Evolutionary conservation across 1,140 invertebrate species (phyloP).

Genomic region (Brachionus calyciflorus): DNA sequence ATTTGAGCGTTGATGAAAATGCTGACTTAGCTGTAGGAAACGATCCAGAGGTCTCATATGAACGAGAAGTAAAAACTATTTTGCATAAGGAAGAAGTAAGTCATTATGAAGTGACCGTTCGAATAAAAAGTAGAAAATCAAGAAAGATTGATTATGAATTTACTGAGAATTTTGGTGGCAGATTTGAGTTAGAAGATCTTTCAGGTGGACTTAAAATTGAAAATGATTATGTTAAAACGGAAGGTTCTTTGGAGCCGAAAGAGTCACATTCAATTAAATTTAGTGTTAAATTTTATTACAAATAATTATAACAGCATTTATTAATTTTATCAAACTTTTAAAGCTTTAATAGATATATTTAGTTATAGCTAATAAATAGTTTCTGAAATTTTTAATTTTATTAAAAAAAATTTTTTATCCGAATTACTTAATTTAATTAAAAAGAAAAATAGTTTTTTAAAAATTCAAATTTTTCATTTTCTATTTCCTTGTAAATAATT

Average conservation of each 20-base stretch:
- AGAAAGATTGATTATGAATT: slow-evolving; percentile 9
- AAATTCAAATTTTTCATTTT: too few species aligned
- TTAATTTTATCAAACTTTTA: too few species aligned
- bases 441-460: too few species aligned
- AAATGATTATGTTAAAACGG: slow-evolving; percentile 6
- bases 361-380: too few species aligned
- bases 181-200: background rate
- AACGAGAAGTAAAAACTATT: slow-evolving; percentile 18
- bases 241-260: slow-evolving; percentile 6
- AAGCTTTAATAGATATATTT: too few species aligned
- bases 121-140: background rate
- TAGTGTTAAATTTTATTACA: slow-evolving; percentile 22
- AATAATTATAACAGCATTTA: too few species aligned
- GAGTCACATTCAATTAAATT: background rate
- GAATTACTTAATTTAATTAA: too few species aligned
- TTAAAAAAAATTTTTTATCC: too few species aligned
- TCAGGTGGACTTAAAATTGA: slow-evolving; percentile 2
- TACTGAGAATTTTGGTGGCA: background rate
- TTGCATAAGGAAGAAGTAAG: slow-evolving; percentile 13
- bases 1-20: slow-evolving; percentile 6
- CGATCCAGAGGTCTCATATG: slow-evolving; percentile 17
- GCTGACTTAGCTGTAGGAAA: background rate
- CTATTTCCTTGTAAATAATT: too few species aligned
- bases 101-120: background rate
- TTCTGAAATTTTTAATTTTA: too few species aligned